These are phyloP conservation scores for Ameiurus melas DNA, from an alignment of 2,113 vertebrate species.

Conservation along the genomic window DNA sequence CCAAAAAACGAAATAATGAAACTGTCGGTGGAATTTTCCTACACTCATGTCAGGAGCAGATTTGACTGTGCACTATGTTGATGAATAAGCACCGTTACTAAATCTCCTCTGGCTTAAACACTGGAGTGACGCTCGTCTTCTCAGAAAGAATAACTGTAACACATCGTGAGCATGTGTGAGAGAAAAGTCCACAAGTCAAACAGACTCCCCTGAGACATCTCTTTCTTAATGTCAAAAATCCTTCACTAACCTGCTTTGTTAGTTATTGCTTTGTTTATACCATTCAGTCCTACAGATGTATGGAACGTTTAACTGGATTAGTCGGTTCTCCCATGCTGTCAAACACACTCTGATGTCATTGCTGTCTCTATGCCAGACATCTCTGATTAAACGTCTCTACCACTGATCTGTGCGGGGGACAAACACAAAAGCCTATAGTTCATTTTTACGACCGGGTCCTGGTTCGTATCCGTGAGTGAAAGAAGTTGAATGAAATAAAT, in stretches of 20 bases:
- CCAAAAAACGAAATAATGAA: neutral
- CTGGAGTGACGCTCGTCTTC: constrained; percentile 16
- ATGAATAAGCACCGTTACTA: neutral
- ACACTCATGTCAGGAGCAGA: neutral
- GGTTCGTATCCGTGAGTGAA: constrained; percentile 22
- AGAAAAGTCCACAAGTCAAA: constrained; percentile 27
- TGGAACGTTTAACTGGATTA: neutral
- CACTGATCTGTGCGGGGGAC: neutral
- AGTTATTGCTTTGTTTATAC: constrained; percentile 2
- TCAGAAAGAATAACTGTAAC: constrained; percentile 17
- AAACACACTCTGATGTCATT: constrained; percentile 17
- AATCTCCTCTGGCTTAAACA: constrained; percentile 39
- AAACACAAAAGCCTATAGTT: constrained; percentile 2
- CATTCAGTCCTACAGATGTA: neutral
- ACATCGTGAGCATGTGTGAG: neutral
- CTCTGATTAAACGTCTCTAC: constrained; percentile 6
- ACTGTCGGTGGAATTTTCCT: neutral
- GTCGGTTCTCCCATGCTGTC: constrained; percentile 8
- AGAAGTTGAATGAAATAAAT: constrained; percentile 32
- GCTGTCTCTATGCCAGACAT: neutral
- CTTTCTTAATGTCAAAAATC: constrained; percentile 5
- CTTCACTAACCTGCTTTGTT: neutral
- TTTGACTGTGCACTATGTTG: neutral
- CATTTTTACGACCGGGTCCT: constrained; percentile 12
- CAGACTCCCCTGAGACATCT: neutral